A percentile compares a stretch with the other conserved stretches of the same genome.
Evolutionary conservation across 2,797 vertebrate genomes (phyloP).

Genomic region (Pygocentrus nattereri): DNA sequence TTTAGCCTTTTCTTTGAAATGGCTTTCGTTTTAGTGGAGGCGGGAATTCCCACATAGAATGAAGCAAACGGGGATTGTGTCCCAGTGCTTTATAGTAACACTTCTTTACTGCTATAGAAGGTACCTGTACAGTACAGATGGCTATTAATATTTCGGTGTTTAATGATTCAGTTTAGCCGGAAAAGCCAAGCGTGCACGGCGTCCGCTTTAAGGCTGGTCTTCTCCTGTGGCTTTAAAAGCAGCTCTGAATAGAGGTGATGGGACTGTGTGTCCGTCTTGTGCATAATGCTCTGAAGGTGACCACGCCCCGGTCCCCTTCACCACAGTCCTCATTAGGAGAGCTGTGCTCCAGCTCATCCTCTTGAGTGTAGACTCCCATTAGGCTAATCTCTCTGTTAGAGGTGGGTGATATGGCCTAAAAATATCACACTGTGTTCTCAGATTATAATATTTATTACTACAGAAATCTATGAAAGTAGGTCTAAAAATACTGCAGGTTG

Average conservation of each 20-base stretch:
- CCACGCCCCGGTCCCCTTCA: conserved; percentile 62
- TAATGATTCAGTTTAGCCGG: neutral
- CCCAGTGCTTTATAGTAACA: neutral
- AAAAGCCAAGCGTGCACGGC: neutral
- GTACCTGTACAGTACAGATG: neutral
- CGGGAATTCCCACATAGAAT: neutral
- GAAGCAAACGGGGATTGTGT: too few relatives aligned
- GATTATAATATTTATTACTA: neutral
- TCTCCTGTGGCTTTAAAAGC: conserved; percentile 5
- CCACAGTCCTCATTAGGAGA: conserved; percentile 72
- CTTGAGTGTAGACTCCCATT: conserved; percentile 79
- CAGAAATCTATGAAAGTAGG: too few relatives aligned
- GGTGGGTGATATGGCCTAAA: conserved; percentile 31
- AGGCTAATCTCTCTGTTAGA: conserved; percentile 74
- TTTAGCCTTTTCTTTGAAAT: conserved; percentile 18
- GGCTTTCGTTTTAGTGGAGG: neutral
- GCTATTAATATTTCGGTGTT: neutral
- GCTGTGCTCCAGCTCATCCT: conserved; percentile 76
- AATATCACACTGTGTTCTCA: conserved; percentile 30
- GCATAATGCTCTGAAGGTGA: conserved; percentile 60
- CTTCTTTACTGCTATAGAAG: neutral
- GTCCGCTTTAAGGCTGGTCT: neutral
- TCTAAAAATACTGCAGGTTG: neutral
- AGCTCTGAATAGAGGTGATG: conserved; percentile 21
- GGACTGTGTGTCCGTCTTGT: conserved; percentile 1